Base-by-base conservation (phyloP, 2,797 vertebrate species). In the Hemibagrus guttatus region DNA sequence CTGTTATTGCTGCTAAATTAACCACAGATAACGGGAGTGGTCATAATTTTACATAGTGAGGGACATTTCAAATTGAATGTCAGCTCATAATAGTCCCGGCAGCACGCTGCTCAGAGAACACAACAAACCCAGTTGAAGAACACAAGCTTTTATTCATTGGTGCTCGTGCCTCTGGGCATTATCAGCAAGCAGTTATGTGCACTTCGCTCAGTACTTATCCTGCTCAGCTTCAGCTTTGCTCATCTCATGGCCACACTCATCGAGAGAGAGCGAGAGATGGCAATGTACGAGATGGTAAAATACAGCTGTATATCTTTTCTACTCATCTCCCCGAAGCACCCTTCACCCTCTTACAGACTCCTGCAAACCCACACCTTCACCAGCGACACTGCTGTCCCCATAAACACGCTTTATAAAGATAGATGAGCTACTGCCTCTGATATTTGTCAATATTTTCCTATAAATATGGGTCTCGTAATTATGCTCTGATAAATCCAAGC, bases 371-470 rank as follows among this genome's bases (percentile, higher is more conserved):
- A 76, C 13, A 0, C 16, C 16, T 16, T 56, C 52, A 78, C 52
- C 17, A 11, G 19, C 16, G 28, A 46, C 35, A 80, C 71, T 78
- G 26, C 83, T 54, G 84, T 89, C 89, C 68, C 84, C 85, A 83
- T 85, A 89, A 86, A 86, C 63, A 84, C 81, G 56, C 82, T 84
- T 88, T 14, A 84, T 71, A 86, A 66, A 75, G 54, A 81, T 26
- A 63, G 79, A 74, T 46, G 56, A 86, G 52, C 49, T 4, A 8
- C 54, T 35, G 54, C 0, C 66, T 75, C 64, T 26, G 52, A 56
- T 79, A 84, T 79, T 75, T 88, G 66, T 68, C 68, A 28, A 59
- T 80, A 74, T 85, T 83, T 89, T 71, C 76, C 28, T 39, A 86
- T 63, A 85, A 42, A 46, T 80, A 52, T 54, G 21, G 79, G 35